phyloP scores from a whole-genome alignment of 1,140 invertebrate species.

The Bombus superbus region DNA sequence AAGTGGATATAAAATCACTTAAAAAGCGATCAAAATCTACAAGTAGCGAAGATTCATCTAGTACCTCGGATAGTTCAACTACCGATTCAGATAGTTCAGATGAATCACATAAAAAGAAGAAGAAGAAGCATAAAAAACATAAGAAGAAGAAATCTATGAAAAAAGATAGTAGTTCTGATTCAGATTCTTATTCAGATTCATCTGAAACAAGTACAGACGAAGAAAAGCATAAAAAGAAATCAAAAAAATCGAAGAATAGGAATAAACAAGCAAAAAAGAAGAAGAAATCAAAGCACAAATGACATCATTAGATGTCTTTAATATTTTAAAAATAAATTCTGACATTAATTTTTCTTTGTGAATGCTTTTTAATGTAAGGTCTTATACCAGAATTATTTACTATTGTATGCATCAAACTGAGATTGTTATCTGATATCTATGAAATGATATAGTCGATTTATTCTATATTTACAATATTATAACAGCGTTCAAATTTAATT shows the following conservation, averaged over 20 bases:
- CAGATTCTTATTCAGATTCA: slow-evolving; percentile 78
- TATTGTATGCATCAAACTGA: slow-evolving; percentile 34
- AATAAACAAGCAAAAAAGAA: slow-evolving; percentile 84
- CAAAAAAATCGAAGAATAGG: slow-evolving; percentile 79
- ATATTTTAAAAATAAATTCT: slow-evolving; percentile 31
- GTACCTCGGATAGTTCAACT: slow-evolving; percentile 75
- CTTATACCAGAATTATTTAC: slow-evolving; percentile 33
- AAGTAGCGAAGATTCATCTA: slow-evolving; percentile 68
- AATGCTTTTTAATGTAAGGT: slow-evolving; percentile 50
- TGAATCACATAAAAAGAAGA: slow-evolving; percentile 79
- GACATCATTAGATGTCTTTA: slow-evolving; percentile 71
- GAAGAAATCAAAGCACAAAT: slow-evolving; percentile 84
- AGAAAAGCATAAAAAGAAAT: slow-evolving; percentile 82
- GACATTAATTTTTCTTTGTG: slow-evolving; percentile 42
- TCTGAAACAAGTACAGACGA: slow-evolving; percentile 81
- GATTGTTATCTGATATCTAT: slow-evolving; percentile 33
- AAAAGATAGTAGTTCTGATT: slow-evolving; percentile 77
- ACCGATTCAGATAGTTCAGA: slow-evolving; percentile 79
- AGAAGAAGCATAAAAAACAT: slow-evolving; percentile 79
- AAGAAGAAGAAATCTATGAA: slow-evolving; percentile 76
- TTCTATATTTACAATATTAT: slow-evolving; percentile 45
- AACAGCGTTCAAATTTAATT: slow-evolving; percentile 41
- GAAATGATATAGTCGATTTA: slow-evolving; percentile 30
- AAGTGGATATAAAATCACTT: slow-evolving; percentile 65
- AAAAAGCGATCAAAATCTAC: slow-evolving; percentile 73